phyloP scores from a whole-genome alignment of 2,888 invertebrate species.

The Romanomermis culicivorax region DNA sequence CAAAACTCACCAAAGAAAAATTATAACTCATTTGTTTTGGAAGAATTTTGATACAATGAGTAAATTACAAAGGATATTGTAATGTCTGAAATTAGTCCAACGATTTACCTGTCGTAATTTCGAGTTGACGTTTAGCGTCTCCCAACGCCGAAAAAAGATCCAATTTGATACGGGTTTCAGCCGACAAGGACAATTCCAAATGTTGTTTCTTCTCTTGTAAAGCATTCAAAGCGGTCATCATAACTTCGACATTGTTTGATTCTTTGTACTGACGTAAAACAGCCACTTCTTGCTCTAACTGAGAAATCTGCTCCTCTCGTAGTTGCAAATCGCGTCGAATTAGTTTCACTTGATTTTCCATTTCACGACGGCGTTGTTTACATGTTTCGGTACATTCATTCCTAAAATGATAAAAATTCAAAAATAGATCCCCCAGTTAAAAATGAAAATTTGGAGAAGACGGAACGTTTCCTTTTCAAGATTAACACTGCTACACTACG shows the following conservation, averaged over 20 bases:
- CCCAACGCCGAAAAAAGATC: slow-evolving; percentile 92
- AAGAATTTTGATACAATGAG: no score
- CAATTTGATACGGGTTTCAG: slow-evolving; percentile 88
- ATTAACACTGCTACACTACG: no score
- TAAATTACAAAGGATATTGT: no score
- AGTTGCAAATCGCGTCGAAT: slow-evolving; percentile 42
- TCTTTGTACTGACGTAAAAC: slow-evolving; percentile 41
- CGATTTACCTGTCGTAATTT: slow-evolving; percentile 23
- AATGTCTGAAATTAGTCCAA: no score
- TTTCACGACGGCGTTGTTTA: slow-evolving; percentile 40
- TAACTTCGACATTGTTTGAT: slow-evolving; percentile 40
- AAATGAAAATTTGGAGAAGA: slow-evolving; percentile 5
- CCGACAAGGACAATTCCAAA: slow-evolving; percentile 74
- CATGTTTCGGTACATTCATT: slow-evolving; percentile 46
- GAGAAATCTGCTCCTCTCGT: slow-evolving; percentile 42
- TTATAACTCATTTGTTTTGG: no score
- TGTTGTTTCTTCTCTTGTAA: slow-evolving; percentile 75
- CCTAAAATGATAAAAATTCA: slow-evolving; percentile 16
- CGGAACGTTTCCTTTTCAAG: no score
- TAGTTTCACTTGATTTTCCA: slow-evolving; percentile 45
- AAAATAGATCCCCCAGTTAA: background rate
- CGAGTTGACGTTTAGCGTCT: slow-evolving; percentile 70
- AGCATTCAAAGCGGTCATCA: slow-evolving; percentile 54
- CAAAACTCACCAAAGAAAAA: no score
- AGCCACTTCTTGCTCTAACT: slow-evolving; percentile 40